Evolutionary conservation across 2,797 vertebrate genomes (phyloP).

Genomic region (Acridotheres tristis): DNA sequence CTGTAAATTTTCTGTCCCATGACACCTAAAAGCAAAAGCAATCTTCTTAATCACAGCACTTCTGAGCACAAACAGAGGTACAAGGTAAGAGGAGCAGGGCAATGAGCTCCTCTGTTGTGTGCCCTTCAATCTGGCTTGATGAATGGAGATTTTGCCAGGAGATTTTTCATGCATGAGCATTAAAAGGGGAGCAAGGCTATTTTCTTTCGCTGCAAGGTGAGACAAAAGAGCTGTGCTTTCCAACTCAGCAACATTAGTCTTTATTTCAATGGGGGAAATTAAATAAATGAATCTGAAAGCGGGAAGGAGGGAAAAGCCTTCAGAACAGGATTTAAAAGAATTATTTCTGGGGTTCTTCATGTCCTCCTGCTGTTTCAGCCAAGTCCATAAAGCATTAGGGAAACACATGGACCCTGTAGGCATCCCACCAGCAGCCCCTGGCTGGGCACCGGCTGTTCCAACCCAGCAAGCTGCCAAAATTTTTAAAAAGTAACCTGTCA

Average conservation of each 20-base stretch:
- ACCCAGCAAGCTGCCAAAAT: not conserved
- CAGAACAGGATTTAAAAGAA: not conserved
- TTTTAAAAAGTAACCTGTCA: not conserved
- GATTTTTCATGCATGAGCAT: slow-evolving; percentile 35
- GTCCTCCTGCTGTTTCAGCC: not conserved
- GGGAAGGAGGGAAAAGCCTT: not conserved
- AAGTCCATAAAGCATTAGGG: not conserved
- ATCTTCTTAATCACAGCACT: slow-evolving; percentile 40
- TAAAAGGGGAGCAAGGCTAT: slow-evolving; percentile 29
- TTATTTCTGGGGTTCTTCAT: not conserved
- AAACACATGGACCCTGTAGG: not conserved
- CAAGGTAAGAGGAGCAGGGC: slow-evolving; percentile 6
- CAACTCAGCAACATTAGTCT: not conserved
- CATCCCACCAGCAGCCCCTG: not conserved
- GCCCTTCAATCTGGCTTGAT: slow-evolving; percentile 33
- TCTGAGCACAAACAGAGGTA: slow-evolving; percentile 17
- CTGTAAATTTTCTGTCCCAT: not conserved
- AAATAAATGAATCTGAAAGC: not conserved
- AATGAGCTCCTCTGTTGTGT: not conserved
- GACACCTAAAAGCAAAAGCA: slow-evolving; percentile 19
- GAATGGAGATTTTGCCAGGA: not conserved
- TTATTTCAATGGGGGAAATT: slow-evolving; percentile 6
- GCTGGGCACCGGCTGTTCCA: not conserved
- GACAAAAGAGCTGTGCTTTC: not conserved
- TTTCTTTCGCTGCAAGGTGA: not conserved